A percentile compares a stretch with the other conserved stretches of the same genome.
phyloP scores from a whole-genome alignment of 1,140 invertebrate species.

The Rhopalosiphum maidis region DNA sequence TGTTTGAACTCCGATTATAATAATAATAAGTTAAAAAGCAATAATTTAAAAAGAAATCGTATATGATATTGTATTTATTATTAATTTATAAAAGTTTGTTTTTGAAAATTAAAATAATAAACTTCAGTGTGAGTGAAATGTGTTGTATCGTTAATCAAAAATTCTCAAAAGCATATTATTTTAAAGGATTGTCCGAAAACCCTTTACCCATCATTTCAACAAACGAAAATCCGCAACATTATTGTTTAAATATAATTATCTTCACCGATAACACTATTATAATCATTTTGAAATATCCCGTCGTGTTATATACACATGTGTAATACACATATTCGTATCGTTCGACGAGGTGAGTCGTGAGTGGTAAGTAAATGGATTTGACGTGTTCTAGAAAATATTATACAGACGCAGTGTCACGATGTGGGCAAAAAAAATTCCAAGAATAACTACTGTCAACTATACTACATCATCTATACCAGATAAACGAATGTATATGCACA shows the following conservation, averaged over 20 bases:
- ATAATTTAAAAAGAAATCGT: conserved; percentile 49
- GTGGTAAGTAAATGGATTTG: not conserved
- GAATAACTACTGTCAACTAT: conserved; percentile 13
- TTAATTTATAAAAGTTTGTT: conserved; percentile 48
- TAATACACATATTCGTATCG: not conserved
- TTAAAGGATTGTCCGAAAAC: not conserved
- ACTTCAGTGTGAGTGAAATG: conserved; percentile 36
- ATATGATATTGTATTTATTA: conserved; percentile 49
- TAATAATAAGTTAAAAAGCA: conserved; percentile 47
- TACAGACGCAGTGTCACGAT: not conserved
- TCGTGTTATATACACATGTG: not conserved
- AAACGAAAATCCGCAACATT: not conserved
- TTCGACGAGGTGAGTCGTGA: not conserved
- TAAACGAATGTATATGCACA: not conserved
- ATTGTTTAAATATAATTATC: not conserved
- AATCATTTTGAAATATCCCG: not conserved
- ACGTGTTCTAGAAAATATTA: not conserved
- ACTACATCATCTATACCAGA: conserved; percentile 1
- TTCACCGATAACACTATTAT: not conserved
- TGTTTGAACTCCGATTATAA: conserved; percentile 22
- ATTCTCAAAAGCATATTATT: not conserved
- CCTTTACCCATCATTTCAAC: not conserved
- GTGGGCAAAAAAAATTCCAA: not conserved
- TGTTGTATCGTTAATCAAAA: not conserved
- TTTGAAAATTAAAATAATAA: conserved; percentile 55